phyloP scores from a whole-genome alignment of 2,888 invertebrate species.

The Drosophila greeni region DNA sequence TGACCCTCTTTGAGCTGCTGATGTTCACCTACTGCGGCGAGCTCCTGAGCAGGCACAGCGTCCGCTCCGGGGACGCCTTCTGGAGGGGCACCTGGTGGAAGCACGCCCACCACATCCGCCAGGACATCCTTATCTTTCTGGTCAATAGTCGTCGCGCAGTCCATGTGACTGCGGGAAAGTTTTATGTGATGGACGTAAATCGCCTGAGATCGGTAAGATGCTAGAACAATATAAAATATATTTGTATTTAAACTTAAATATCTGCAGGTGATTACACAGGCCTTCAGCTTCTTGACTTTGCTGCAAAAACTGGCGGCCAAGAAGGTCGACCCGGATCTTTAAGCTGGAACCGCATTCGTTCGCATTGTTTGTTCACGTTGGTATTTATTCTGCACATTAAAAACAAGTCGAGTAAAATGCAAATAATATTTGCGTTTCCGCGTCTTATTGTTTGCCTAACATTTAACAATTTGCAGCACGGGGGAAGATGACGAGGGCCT shows the following conservation, averaged over 20 bases:
- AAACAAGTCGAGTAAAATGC: constrained; percentile 61
- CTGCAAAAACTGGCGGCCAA: constrained; percentile 75
- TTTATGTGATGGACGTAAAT: constrained; percentile 76
- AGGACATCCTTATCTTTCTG: constrained; percentile 73
- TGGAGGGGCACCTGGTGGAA: constrained; percentile 74
- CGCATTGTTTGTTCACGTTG: constrained; percentile 32
- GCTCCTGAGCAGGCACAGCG: constrained; percentile 68
- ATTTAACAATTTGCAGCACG: constrained; percentile 45
- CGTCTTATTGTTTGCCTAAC: constrained; percentile 47
- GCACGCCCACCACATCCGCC: constrained; percentile 57
- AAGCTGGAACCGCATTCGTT: constrained; percentile 12
- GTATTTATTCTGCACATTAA: constrained; percentile 66
- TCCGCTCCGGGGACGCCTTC: constrained; percentile 73
- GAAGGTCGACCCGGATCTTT: constrained; percentile 45
- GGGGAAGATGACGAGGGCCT: constrained; percentile 11
- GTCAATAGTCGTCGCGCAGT: constrained; percentile 67
- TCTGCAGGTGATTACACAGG: constrained; percentile 72
- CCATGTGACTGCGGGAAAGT: constrained; percentile 75
- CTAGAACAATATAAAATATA: neutral
- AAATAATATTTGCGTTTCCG: constrained; percentile 64
- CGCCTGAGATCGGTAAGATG: constrained; percentile 68
- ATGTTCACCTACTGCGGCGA: constrained; percentile 77
- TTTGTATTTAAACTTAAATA: neutral
- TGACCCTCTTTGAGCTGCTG: constrained; percentile 72
- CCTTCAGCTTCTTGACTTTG: constrained; percentile 76